Percentiles rank a stretch among this genome's conserved stretches.
Evolutionary conservation across 2,888 invertebrate species (phyloP).

Genomic region (Tetropium fuscum): DNA sequence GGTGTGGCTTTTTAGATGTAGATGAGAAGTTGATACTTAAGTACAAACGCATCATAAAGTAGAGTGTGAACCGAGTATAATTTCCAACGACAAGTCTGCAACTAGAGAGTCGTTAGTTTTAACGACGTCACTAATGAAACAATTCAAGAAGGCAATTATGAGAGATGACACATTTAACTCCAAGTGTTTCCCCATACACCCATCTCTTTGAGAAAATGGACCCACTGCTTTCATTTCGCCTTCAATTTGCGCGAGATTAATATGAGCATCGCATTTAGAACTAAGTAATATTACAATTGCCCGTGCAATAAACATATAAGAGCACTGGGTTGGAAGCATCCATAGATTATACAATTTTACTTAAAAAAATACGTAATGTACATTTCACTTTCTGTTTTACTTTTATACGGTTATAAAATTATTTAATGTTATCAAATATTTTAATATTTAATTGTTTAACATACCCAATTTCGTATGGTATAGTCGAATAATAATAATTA

Average conservation of each 20-base stretch:
- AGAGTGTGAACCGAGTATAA: constrained; percentile 53
- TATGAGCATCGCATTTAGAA: constrained; percentile 9
- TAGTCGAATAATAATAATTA: too few relatives aligned
- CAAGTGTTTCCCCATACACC: constrained; percentile 56
- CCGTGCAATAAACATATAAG: too few relatives aligned
- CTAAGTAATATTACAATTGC: background rate
- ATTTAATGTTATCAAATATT: too few relatives aligned
- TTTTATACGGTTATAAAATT: too few relatives aligned
- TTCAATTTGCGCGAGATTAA: constrained; percentile 38
- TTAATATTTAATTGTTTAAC: too few relatives aligned
- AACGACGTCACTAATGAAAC: constrained; percentile 67
- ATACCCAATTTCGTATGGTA: too few relatives aligned
- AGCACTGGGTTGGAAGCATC: too few relatives aligned
- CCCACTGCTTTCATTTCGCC: constrained; percentile 35
- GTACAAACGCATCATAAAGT: constrained; percentile 37
- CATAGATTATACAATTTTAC: too few relatives aligned
- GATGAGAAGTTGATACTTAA: background rate
- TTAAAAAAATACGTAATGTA: too few relatives aligned
- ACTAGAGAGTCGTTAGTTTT: constrained; percentile 65
- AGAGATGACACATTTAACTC: constrained; percentile 65
- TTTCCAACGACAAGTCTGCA: constrained; percentile 58
- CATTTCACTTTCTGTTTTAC: too few relatives aligned
- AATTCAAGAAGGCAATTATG: constrained; percentile 66
- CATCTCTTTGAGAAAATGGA: constrained; percentile 35
- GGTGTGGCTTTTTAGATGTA: background rate